phyloP scores from a whole-genome alignment of 1,140 invertebrate species.

The Drosophila ironensis region DNA sequence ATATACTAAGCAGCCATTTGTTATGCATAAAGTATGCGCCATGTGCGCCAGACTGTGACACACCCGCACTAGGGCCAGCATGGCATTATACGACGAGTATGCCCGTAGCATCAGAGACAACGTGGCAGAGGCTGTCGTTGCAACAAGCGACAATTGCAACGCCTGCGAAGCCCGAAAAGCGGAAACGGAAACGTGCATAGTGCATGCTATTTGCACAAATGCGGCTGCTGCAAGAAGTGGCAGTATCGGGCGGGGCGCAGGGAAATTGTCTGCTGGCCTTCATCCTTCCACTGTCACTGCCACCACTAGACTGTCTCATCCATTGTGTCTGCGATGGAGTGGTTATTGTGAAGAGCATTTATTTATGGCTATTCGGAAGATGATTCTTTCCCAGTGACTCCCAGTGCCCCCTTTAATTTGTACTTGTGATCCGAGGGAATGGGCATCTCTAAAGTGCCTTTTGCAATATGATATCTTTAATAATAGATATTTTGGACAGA shows the following conservation, averaged over 20 bases:
- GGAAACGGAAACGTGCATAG: constrained; percentile 76
- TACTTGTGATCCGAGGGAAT: neutral
- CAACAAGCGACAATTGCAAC: constrained; percentile 75
- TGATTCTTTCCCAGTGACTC: neutral
- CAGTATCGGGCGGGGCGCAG: no score
- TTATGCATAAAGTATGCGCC: constrained; percentile 76
- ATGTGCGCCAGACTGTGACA: constrained; percentile 63
- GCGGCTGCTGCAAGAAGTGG: constrained; percentile 34
- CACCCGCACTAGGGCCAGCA: constrained; percentile 41
- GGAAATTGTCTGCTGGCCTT: constrained; percentile 4
- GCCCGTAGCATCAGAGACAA: constrained; percentile 5
- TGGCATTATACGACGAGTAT: neutral
- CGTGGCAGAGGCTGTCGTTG: constrained; percentile 39
- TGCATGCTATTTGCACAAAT: constrained; percentile 77
- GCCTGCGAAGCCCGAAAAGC: constrained; percentile 65
- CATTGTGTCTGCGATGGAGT: constrained; percentile 20
- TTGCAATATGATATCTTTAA: neutral
- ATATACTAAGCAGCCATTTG: constrained; percentile 75
- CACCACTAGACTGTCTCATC: neutral
- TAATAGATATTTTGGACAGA: neutral
- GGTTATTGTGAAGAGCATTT: constrained; percentile 25
- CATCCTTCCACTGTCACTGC: constrained; percentile 5
- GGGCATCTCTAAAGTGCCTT: neutral
- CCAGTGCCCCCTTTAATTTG: neutral
- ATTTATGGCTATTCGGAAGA: constrained; percentile 24